Conservation (phyloP, 2,113 vertebrate species). For the Ascaphus truei region DNA sequence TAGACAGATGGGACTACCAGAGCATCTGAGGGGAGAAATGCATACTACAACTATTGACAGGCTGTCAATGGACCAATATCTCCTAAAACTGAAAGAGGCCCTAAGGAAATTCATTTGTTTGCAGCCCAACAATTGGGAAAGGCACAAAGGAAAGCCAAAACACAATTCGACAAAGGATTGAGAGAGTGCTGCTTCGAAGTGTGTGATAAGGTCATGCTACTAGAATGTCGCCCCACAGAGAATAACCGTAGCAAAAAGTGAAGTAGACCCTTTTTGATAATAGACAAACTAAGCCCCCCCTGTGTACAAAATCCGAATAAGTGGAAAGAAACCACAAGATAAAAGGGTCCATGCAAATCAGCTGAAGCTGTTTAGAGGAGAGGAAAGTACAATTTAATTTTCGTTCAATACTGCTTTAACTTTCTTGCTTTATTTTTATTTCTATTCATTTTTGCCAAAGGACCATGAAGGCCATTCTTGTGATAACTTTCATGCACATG, state of each 20-base stretch:
- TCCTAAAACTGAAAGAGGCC: not conserved
- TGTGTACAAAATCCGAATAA: not conserved
- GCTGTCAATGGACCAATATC: not conserved
- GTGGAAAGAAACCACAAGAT: not conserved
- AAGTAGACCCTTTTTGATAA: not conserved
- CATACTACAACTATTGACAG: not conserved
- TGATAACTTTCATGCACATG: not conserved
- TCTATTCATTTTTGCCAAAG: too few species aligned
- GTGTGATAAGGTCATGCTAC: not conserved
- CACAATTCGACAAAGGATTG: not conserved
- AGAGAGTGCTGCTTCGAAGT: not conserved
- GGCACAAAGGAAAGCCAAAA: not conserved
- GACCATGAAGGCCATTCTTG: too few species aligned
- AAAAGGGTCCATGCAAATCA: not conserved
- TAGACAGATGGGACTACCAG: not conserved
- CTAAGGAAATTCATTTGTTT: not conserved
- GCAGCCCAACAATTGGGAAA: not conserved
- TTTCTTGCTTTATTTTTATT: too few species aligned
- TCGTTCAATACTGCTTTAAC: too few species aligned
- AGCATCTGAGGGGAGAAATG: not conserved
- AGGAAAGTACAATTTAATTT: too few species aligned
- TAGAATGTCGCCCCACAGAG: not conserved
- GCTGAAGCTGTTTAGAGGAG: not conserved
- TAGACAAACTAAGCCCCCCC: not conserved
- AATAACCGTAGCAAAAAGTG: not conserved